Percentiles rank a stretch among this genome's conserved stretches.
These are phyloP conservation scores for Embiotoca jacksoni DNA, from an alignment of 2,113 vertebrate genomes.

Conservation along the genomic window DNA sequence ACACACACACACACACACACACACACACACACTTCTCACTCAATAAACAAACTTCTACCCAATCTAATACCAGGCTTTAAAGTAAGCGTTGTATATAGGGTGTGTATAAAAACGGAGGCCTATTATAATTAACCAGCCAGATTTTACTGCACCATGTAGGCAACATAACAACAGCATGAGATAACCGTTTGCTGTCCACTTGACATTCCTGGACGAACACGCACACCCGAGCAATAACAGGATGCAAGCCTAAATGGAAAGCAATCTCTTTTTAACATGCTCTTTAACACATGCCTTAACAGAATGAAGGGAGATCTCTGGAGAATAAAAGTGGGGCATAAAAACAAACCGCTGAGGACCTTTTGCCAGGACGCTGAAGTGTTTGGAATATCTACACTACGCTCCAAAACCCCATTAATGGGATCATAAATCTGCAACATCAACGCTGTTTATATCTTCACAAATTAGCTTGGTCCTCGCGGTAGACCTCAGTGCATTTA, in stretches of 20 bases:
- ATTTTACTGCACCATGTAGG: slow-evolving; percentile 57
- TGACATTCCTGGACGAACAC: slow-evolving; percentile 72
- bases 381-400: slow-evolving; percentile 67
- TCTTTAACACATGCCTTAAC: slow-evolving; percentile 57
- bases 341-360: slow-evolving; percentile 53
- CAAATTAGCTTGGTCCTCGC: slow-evolving; percentile 50
- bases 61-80: slow-evolving; percentile 59
- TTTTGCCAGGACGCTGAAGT: slow-evolving; percentile 63
- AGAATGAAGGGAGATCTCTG: slow-evolving; percentile 54
- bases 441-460: slow-evolving; percentile 70
- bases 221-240: slow-evolving; percentile 68
- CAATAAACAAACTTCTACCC: slow-evolving; percentile 63
- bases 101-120: slow-evolving; percentile 49
- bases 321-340: slow-evolving; percentile 50
- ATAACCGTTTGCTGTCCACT: slow-evolving; percentile 77
- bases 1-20: slow-evolving; percentile 8
- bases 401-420: slow-evolving; percentile 72
- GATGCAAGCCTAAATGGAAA: slow-evolving; percentile 47
- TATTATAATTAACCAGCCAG: slow-evolving; percentile 62
- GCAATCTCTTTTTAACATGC: slow-evolving; percentile 56
- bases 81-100: slow-evolving; percentile 49
- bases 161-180: slow-evolving; percentile 81
- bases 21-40: slow-evolving; percentile 62
- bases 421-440: slow-evolving; percentile 64
- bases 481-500: slow-evolving; percentile 12